Evolutionary conservation across 1,140 invertebrate genomes (phyloP).

Genomic region (Pomphorhynchus laevis): DNA sequence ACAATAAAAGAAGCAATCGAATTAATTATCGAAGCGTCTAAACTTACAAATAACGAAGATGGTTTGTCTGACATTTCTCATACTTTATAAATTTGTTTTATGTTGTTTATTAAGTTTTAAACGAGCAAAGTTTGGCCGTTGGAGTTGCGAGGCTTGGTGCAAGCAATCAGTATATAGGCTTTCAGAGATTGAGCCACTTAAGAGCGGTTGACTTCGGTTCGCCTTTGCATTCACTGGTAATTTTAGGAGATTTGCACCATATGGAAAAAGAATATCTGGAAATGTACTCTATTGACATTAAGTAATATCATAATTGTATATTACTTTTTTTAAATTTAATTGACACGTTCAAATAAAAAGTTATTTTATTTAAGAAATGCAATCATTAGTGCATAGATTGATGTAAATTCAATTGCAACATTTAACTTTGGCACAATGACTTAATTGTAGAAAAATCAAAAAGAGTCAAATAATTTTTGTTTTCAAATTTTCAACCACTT

Average conservation of each 20-base stretch:
- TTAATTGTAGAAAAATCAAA: too few relatives aligned
- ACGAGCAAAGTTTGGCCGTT: slow-evolving; percentile 29
- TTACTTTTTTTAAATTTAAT: too few relatives aligned
- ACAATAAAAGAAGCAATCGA: slow-evolving; percentile 44
- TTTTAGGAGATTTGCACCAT: slow-evolving; percentile 47
- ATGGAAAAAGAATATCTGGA: slow-evolving; percentile 47
- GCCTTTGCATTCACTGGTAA: slow-evolving; percentile 64
- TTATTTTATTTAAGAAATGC: too few relatives aligned
- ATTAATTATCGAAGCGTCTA: slow-evolving; percentile 26
- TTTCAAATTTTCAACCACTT: too few relatives aligned
- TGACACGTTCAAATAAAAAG: too few relatives aligned
- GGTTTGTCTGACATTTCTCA: not conserved
- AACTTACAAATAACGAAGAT: slow-evolving; percentile 12
- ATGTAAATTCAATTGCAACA: too few relatives aligned
- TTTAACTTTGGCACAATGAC: too few relatives aligned
- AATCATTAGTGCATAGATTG: too few relatives aligned
- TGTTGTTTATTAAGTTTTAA: slow-evolving; percentile 2
- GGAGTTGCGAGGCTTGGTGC: slow-evolving; percentile 58
- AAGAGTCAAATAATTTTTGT: too few relatives aligned
- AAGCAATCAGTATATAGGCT: slow-evolving; percentile 38
- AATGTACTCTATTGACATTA: slow-evolving; percentile 16
- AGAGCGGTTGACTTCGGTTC: slow-evolving; percentile 35
- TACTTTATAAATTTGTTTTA: not conserved
- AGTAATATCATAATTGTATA: too few relatives aligned
- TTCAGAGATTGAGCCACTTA: slow-evolving; percentile 36